Conservation (phyloP, 2,113 vertebrate genomes). For the Festucalex cinctus region DNA sequence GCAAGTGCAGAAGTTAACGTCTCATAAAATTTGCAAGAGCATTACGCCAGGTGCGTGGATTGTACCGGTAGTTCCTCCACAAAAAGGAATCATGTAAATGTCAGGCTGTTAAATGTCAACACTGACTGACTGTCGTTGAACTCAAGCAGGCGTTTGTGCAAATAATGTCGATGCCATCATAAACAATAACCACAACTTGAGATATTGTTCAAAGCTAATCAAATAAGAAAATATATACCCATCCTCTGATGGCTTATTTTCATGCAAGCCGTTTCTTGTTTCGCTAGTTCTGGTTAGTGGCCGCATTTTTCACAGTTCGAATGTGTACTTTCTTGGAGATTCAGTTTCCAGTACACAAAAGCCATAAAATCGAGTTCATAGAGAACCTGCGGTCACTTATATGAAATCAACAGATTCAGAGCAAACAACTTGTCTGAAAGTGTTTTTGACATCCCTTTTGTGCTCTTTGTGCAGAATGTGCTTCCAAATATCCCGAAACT, state of each 20-base stretch:
- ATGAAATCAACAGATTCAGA: not conserved
- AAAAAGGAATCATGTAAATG: too few species aligned
- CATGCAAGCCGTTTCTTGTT: not conserved
- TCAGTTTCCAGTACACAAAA: not conserved
- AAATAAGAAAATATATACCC: not conserved
- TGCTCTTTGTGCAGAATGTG: slow-evolving; percentile 70
- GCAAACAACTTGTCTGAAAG: not conserved
- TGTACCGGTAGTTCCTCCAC: too few species aligned
- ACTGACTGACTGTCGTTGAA: too few species aligned
- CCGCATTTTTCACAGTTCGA: not conserved
- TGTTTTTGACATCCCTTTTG: slow-evolving; percentile 4
- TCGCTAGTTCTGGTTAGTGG: not conserved
- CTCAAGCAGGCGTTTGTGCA: too few species aligned
- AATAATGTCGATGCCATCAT: too few species aligned
- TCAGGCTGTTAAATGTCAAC: too few species aligned
- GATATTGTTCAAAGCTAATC: not conserved
- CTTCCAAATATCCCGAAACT: slow-evolving; percentile 77
- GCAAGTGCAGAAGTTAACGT: too few species aligned
- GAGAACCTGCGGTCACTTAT: not conserved
- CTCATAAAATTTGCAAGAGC: too few species aligned
- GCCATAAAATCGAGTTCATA: not conserved
- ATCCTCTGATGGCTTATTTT: not conserved
- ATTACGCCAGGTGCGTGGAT: too few species aligned
- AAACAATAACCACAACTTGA: not conserved
- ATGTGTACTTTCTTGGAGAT: not conserved